Evolutionary conservation across 2,797 vertebrate species (phyloP).

Genomic region (Cottoperca gobio): DNA sequence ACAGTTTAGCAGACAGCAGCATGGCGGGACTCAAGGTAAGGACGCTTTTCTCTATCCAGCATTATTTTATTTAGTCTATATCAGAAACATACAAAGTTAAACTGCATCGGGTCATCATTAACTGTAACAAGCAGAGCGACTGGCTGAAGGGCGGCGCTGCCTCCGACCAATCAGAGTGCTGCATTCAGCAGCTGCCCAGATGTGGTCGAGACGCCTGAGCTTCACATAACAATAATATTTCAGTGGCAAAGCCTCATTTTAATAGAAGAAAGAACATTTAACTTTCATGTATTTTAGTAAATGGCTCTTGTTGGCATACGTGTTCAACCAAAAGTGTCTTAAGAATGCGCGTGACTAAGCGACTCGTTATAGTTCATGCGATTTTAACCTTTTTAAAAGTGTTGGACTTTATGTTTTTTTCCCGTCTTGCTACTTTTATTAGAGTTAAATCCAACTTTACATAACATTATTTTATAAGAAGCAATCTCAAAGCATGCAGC

Average conservation of each 20-base stretch:
- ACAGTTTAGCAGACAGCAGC: conserved; percentile 20
- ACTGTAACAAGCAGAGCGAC: background rate
- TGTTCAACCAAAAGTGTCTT: background rate
- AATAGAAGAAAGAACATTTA: background rate
- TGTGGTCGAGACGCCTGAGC: conserved; percentile 56
- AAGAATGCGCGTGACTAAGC: background rate
- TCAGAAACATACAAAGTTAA: background rate
- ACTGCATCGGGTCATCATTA: background rate
- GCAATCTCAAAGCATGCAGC: background rate
- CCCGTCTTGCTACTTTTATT: background rate
- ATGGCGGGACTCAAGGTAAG: conserved; percentile 86
- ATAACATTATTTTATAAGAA: background rate
- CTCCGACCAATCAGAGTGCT: conserved; percentile 83
- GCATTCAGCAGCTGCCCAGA: conserved; percentile 82
- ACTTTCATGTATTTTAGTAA: background rate
- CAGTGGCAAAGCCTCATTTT: background rate
- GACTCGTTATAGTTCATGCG: background rate
- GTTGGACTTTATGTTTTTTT: background rate
- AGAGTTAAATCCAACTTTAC: background rate
- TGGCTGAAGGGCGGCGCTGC: conserved; percentile 72
- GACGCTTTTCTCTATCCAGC: background rate
- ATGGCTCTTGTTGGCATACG: too few species aligned
- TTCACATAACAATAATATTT: background rate
- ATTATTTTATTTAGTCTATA: background rate
- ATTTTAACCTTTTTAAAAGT: background rate